Evolutionary conservation across 2,113 vertebrate genomes (phyloP).

Genomic region (Lanius ludovicianus): DNA sequence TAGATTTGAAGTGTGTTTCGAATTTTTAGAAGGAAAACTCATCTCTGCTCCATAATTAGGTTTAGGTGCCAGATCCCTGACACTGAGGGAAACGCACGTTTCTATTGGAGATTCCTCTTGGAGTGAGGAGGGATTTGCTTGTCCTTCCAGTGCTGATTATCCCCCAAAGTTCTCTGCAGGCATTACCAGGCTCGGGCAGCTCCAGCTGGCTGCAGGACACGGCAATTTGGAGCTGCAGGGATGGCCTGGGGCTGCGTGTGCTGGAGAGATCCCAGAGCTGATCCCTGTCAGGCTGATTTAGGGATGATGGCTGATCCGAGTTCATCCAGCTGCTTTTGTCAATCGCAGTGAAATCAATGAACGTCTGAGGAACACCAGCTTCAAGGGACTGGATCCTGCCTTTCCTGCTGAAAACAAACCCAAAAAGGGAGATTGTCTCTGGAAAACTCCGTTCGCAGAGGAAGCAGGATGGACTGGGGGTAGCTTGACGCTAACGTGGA

Average conservation of each 20-base stretch:
- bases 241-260: not conserved
- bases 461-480: not conserved
- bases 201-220: not conserved
- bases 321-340: not conserved
- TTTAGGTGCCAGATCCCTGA: not conserved
- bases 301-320: not conserved
- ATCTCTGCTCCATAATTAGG: rapidly evolving
- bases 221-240: not conserved
- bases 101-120: not conserved
- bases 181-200: not conserved
- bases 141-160: not conserved
- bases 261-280: not conserved
- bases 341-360: not conserved
- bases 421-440: rapidly evolving
- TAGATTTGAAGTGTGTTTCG: not conserved
- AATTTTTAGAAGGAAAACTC: not conserved
- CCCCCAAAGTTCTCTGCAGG: not conserved
- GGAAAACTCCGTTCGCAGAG: not conserved
- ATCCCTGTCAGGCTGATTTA: not conserved
- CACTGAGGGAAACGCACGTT: not conserved
- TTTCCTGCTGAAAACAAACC: not conserved
- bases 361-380: not conserved
- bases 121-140: not conserved
- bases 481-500: not conserved
- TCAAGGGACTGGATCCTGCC: rapidly evolving